Evolutionary conservation across 2,113 vertebrate species (phyloP).

Genomic region (Lamprologus speciosus): DNA sequence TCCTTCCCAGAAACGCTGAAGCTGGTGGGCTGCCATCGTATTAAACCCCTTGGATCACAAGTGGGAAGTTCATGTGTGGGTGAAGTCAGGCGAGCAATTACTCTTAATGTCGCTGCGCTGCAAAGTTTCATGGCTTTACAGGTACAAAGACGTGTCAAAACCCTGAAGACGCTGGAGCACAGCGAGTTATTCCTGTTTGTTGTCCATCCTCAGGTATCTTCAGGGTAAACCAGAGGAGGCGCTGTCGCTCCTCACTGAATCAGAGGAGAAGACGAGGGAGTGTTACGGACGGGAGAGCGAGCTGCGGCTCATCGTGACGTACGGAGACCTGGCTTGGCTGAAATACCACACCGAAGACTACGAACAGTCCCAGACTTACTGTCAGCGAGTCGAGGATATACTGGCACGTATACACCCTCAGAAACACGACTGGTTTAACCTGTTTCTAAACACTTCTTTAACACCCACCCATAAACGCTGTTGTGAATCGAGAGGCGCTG

Average conservation of each 20-base stretch:
- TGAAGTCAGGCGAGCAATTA: not conserved
- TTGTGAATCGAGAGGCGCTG: rapidly evolving
- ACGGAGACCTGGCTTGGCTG: conserved; percentile 3
- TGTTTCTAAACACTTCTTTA: not conserved
- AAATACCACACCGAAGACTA: not conserved
- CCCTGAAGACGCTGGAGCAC: not conserved
- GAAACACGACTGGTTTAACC: not conserved
- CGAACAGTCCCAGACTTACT: not conserved
- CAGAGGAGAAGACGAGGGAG: not conserved
- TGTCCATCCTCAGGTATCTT: not conserved
- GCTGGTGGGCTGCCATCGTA: not conserved
- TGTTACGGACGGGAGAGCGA: not conserved
- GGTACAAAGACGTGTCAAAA: not conserved
- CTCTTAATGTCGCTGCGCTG: rapidly evolving
- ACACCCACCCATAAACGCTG: not conserved
- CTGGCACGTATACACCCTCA: not conserved
- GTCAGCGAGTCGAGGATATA: not conserved
- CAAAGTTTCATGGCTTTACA: not conserved
- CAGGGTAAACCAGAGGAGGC: not conserved
- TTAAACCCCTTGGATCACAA: not conserved
- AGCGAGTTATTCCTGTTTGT: not conserved
- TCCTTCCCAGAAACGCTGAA: not conserved
- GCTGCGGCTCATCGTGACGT: not conserved
- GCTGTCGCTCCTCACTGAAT: not conserved
- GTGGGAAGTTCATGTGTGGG: not conserved